Evolutionary conservation across 2,797 vertebrate genomes (phyloP).

Genomic region (Ambastaia sidthimunki): DNA sequence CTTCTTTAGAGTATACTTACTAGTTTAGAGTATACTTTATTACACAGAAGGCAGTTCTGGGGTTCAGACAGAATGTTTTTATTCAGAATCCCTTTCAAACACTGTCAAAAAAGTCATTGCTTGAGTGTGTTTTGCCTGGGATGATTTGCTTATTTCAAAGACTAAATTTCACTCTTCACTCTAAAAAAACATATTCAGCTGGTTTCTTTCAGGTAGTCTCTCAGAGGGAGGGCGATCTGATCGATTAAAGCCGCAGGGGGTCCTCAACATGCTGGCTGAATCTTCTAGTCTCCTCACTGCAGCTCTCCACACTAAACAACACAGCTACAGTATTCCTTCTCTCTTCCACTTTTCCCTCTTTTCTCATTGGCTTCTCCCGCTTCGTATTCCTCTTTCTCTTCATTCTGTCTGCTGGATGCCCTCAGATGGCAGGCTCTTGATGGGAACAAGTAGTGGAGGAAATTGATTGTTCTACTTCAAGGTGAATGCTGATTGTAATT

Average conservation of each 20-base stretch:
- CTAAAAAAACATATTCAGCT: slow-evolving; percentile 9
- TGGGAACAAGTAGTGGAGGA: slow-evolving; percentile 18
- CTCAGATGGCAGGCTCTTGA: slow-evolving; percentile 34
- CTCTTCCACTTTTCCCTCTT: slow-evolving; percentile 49
- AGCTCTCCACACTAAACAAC: slow-evolving; percentile 26
- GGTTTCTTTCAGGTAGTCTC: slow-evolving; percentile 36
- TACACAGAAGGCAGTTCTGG: background rate
- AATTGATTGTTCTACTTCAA: slow-evolving; percentile 51
- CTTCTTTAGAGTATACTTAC: too few relatives aligned
- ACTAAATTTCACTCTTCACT: slow-evolving; percentile 26
- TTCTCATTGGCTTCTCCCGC: slow-evolving; percentile 12
- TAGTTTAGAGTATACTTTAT: background rate
- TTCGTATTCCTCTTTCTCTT: slow-evolving; percentile 22
- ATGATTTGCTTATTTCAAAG: slow-evolving; percentile 17
- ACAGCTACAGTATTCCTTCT: slow-evolving; percentile 50
- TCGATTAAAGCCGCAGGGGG: slow-evolving; percentile 38
- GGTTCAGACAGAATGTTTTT: background rate
- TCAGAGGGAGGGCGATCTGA: slow-evolving; percentile 11
- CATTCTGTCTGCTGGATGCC: slow-evolving; percentile 18
- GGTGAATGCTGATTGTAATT: slow-evolving; percentile 53
- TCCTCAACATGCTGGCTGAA: slow-evolving; percentile 41
- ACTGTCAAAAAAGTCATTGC: background rate
- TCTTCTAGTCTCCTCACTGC: slow-evolving; percentile 39
- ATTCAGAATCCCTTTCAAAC: slow-evolving; percentile 2
- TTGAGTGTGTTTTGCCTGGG: background rate